phyloP scores from a whole-genome alignment of 2,113 vertebrate genomes.

The Pelusios castaneus region DNA sequence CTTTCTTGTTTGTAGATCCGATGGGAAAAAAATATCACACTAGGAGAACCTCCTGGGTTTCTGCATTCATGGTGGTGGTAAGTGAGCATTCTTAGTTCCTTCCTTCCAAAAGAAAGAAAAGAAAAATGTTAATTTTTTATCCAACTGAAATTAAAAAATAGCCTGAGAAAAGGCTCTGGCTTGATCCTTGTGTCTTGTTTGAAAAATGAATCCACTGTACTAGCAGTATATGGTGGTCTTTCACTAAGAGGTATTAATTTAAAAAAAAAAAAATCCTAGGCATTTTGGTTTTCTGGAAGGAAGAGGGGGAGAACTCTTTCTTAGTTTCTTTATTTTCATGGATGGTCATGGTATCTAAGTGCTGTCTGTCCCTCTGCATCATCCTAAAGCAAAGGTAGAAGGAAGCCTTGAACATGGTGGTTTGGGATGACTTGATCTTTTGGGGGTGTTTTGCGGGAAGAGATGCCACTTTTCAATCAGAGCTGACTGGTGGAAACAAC shows the following conservation, averaged over 20 bases:
- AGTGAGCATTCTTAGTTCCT: constrained; percentile 66
- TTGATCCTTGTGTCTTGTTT: not conserved
- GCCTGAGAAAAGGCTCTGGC: not conserved
- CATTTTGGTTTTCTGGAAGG: not conserved
- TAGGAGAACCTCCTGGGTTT: constrained; percentile 94
- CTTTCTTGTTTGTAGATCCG: constrained; percentile 83
- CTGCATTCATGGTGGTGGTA: constrained; percentile 98
- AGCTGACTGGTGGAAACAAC: not conserved
- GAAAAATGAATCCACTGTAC: not conserved
- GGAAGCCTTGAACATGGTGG: constrained; percentile 31
- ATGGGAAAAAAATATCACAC: constrained; percentile 97
- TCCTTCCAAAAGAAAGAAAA: not conserved
- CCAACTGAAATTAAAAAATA: not conserved
- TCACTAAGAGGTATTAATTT: not conserved
- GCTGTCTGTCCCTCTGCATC: not conserved
- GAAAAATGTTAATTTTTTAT: not conserved
- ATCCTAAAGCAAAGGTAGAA: not conserved
- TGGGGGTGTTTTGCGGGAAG: not conserved
- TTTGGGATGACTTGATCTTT: constrained; percentile 1
- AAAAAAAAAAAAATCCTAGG: not conserved
- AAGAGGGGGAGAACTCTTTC: not conserved
- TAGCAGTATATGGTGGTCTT: not conserved
- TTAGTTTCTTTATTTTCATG: not conserved
- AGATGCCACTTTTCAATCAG: not conserved
- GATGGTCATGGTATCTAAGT: not conserved